Evolutionary conservation across 2,113 vertebrate species (phyloP).

Genomic region (Hippolais icterina): DNA sequence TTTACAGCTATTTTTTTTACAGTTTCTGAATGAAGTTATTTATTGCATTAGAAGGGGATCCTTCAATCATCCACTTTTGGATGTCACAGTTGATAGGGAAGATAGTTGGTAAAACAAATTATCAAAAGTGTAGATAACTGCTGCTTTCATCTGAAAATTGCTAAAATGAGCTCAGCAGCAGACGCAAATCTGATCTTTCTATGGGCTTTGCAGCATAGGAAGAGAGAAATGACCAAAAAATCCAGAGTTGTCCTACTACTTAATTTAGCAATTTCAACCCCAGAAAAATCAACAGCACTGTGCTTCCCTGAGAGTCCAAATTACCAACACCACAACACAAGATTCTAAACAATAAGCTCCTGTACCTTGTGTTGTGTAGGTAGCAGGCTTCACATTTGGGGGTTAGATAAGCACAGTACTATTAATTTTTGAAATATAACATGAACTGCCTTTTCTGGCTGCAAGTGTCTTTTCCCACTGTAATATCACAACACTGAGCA

Average conservation of each 20-base stretch:
- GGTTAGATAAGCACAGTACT: not conserved
- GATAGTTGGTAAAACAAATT: slow-evolving; percentile 10
- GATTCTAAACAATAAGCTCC: not conserved
- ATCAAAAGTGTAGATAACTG: not conserved
- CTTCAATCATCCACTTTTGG: slow-evolving; percentile 26
- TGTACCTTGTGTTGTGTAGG: not conserved
- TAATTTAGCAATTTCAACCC: slow-evolving; percentile 8
- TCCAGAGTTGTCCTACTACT: not conserved
- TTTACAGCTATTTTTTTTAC: not conserved
- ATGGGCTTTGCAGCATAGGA: not conserved
- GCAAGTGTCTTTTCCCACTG: not conserved
- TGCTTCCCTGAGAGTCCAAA: not conserved
- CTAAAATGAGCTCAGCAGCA: slow-evolving; percentile 4
- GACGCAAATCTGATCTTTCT: slow-evolving; percentile 3
- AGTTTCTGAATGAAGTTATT: not conserved
- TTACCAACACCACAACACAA: not conserved
- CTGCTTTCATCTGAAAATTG: slow-evolving; percentile 38
- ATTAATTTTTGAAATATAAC: not conserved
- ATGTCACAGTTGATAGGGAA: slow-evolving; percentile 17
- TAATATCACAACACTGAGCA: not conserved
- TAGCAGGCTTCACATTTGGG: not conserved
- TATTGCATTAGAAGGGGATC: not conserved
- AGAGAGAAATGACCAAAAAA: not conserved
- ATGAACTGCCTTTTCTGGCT: not conserved
- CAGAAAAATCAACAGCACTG: slow-evolving; percentile 27